Conservation (phyloP, 2,888 invertebrate species). For the Tinea trinotella region DNA sequence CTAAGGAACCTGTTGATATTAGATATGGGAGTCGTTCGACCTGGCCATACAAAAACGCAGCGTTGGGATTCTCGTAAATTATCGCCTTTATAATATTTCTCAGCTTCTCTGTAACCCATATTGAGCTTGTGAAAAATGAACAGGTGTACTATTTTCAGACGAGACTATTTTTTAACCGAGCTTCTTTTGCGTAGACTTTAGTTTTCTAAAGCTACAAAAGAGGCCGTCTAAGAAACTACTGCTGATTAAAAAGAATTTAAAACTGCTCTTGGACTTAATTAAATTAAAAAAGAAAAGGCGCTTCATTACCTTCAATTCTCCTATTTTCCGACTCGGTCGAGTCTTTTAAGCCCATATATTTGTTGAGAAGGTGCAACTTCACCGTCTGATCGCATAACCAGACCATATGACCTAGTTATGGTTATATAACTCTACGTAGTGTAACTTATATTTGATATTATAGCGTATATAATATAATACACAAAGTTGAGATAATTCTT, state of each 20-base stretch:
- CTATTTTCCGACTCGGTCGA: neutral
- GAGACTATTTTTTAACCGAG: neutral
- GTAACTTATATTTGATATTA: too few species aligned
- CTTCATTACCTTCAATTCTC: neutral
- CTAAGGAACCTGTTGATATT: conserved; percentile 55
- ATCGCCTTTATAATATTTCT: conserved; percentile 5
- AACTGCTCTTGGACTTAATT: neutral
- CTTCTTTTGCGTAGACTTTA: neutral
- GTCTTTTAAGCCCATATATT: neutral
- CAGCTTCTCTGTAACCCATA: neutral
- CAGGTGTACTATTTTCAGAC: neutral
- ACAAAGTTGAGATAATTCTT: too few species aligned
- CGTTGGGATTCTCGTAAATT: conserved; percentile 8
- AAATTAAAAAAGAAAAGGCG: neutral
- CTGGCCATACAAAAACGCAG: conserved; percentile 5
- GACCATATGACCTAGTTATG: neutral
- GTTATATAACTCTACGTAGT: neutral
- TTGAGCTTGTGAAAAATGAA: neutral
- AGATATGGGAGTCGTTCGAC: conserved; percentile 31
- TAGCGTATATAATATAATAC: too few species aligned
- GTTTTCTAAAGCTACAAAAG: neutral
- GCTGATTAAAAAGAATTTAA: neutral
- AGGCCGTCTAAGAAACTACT: neutral
- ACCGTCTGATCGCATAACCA: neutral
- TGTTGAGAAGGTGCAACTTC: neutral